Base-by-base conservation (phyloP, 2,113 vertebrate genomes). In the Tiliqua scincoides region DNA sequence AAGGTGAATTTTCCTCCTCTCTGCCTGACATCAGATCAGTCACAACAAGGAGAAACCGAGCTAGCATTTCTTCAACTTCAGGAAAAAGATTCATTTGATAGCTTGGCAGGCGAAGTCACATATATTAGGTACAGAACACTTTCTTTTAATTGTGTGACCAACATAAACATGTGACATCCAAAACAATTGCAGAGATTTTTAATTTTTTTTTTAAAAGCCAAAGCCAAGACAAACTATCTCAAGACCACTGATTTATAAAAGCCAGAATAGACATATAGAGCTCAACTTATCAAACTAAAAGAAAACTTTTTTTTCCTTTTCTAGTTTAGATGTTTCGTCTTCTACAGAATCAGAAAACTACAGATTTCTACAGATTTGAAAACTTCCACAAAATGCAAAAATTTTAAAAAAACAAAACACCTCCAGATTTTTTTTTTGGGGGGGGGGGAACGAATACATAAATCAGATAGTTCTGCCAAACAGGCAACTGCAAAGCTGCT, bases 381-480 rank as follows among this genome's bases (percentile, higher is more conserved):
- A 27, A 35, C 6, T 79, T 43, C 54, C 71, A 62, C 1, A 9
- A 23, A 83, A 18, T 63, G 74, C 40, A 77, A 54, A 71, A n/a
- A n/a, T n/a, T n/a, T n/a, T n/a, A n/a, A n/a, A n/a, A 8, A 52
- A 6, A 8, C 9, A 6, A 6, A 71, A 20, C 48, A 1, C 30
- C 70, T 15, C 2, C n/a, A n/a, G n/a, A n/a, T n/a, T n/a, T n/a
- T n/a, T n/a, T n/a, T n/a, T n/a, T n/a, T n/a, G n/a, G n/a, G n/a
- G n/a, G n/a, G 79, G 70, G 87, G 37, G 32, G 52, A 43, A 65
- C 25, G 21, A 80, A 80, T 76, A 83, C 37, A 37, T 43, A 80
- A 79, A 18, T 25, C 35, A 40, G 10, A 17, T 37, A 84, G 67
- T 79, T 77, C 20, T 84, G 35, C 8, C 27, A 48, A 67, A 65